Evolutionary conservation across 2,888 invertebrate species (phyloP).

Genomic region (Crematogaster levior): DNA sequence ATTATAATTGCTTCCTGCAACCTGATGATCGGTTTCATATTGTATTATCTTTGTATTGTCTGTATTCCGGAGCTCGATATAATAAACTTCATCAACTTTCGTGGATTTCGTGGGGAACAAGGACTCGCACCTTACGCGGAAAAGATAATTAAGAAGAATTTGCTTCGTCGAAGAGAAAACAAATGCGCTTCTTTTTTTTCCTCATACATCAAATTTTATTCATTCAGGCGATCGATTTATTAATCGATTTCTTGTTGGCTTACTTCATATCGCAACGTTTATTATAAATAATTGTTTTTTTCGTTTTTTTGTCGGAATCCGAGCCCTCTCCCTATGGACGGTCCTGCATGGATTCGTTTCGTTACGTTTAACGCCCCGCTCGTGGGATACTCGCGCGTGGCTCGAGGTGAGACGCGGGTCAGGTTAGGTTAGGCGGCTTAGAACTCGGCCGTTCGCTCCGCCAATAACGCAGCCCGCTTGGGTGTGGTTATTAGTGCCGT

Average conservation of each 20-base stretch:
- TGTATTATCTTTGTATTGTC: background rate
- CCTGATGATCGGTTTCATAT: background rate
- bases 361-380: slow-evolving; percentile 52
- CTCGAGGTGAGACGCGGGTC: slow-evolving; percentile 25
- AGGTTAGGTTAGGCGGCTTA: slow-evolving; percentile 72
- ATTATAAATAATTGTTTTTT: background rate
- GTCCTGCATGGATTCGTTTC: slow-evolving; percentile 15
- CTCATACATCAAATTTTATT: background rate
- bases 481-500: slow-evolving; percentile 82
- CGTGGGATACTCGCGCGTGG: slow-evolving; percentile 64
- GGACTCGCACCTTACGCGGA: background rate
- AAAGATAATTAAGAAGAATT: background rate
- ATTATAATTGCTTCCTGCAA: background rate
- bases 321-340: background rate
- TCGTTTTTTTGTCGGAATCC: background rate
- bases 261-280: background rate
- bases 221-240: too few species aligned
- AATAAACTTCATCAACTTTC: background rate
- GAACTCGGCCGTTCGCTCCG: slow-evolving; percentile 68
- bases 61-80: background rate
- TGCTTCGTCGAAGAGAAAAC: background rate
- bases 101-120: background rate
- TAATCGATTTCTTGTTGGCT: background rate
- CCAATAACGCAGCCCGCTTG: slow-evolving; percentile 72
- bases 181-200: background rate